Evolutionary conservation across 2,113 vertebrate genomes (phyloP).

Genomic region (Gallinago paraguaiae): DNA sequence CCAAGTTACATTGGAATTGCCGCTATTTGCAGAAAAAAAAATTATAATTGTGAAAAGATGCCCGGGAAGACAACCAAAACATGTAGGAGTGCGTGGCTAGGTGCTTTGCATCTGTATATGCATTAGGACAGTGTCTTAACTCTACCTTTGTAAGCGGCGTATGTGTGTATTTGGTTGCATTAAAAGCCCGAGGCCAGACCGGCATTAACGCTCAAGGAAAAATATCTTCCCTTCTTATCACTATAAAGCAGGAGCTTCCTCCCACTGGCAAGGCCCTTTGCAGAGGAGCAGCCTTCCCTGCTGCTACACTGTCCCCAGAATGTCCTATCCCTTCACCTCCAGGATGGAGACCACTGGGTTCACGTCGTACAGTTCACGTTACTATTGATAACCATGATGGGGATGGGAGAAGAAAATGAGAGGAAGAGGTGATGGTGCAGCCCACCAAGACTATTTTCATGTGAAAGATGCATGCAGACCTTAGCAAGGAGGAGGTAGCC

Average conservation of each 20-base stretch:
- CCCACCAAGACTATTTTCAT: not conserved
- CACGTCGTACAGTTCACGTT: fast-evolving
- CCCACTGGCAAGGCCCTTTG: not conserved
- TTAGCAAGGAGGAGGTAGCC: not conserved
- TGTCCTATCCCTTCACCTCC: not conserved
- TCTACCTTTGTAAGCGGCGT: not conserved
- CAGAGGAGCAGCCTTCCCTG: not conserved
- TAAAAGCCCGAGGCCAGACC: not conserved
- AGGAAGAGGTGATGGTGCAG: not conserved
- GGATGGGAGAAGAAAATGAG: not conserved
- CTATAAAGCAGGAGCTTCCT: not conserved
- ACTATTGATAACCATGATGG: not conserved
- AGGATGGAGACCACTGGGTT: not conserved
- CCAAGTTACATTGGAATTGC: not conserved
- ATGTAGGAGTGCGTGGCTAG: not conserved
- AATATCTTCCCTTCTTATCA: not conserved
- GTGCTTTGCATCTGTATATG: not conserved
- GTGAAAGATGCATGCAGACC: fast-evolving
- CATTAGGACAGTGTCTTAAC: not conserved
- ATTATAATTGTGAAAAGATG: not conserved
- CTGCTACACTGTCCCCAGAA: not conserved
- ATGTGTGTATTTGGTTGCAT: not conserved
- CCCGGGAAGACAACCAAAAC: not conserved
- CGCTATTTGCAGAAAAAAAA: not conserved
- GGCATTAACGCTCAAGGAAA: not conserved